phyloP scores from a whole-genome alignment of 1,140 invertebrate species.

The Drosophila sulfurigaster region DNA sequence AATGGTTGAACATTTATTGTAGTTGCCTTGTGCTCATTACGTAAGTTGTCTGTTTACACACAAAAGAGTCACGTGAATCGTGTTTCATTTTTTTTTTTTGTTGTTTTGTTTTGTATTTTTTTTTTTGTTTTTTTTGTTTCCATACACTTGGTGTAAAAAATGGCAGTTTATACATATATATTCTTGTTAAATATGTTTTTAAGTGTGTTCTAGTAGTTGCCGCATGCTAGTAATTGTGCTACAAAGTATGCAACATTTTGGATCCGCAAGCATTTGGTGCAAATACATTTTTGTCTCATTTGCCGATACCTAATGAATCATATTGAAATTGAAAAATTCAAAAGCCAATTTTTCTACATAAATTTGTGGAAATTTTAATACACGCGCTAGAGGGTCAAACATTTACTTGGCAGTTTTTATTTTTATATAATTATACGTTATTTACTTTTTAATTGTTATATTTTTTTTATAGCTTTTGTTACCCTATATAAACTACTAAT shows the following conservation, averaged over 20 bases:
- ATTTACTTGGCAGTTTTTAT: constrained; percentile 77
- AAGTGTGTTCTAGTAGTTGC: constrained; percentile 75
- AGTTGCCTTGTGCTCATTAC: constrained; percentile 42
- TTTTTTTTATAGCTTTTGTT: constrained; percentile 57
- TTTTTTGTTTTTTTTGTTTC: constrained; percentile 46
- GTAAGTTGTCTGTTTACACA: constrained; percentile 39
- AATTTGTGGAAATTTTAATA: constrained; percentile 32
- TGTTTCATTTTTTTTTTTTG: constrained; percentile 38
- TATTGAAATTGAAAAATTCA: constrained; percentile 25
- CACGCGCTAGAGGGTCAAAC: constrained; percentile 70
- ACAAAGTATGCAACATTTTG: constrained; percentile 59
- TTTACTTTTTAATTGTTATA: constrained; percentile 41
- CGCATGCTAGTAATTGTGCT: constrained; percentile 48
- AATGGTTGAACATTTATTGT: constrained; percentile 23
- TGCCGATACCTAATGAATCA: constrained; percentile 2
- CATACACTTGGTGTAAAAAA: constrained; percentile 78
- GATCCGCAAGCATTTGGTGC: constrained; percentile 42
- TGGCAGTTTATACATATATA: constrained; percentile 72
- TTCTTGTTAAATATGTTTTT: constrained; percentile 69
- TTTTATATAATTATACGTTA: constrained; percentile 43
- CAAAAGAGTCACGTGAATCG: constrained; percentile 48
- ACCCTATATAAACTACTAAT: constrained; percentile 79
- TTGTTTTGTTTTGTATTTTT: constrained; percentile 36
- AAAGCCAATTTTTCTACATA: constrained; percentile 40
- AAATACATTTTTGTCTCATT: constrained; percentile 19